Evolutionary conservation across 2,113 vertebrate species (phyloP).

Genomic region (Corythaixoides concolor): DNA sequence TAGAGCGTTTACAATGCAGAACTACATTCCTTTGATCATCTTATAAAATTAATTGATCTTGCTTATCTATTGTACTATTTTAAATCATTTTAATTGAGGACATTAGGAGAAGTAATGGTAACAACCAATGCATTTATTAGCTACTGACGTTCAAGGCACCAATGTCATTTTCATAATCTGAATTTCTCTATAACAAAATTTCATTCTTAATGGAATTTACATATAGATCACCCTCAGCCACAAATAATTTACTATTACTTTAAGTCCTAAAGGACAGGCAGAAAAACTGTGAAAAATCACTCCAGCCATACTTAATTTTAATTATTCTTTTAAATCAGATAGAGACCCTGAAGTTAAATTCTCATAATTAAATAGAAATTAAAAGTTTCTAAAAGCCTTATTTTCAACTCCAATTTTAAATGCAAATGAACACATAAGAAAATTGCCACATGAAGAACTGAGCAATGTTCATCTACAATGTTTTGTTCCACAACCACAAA

Average conservation of each 20-base stretch:
- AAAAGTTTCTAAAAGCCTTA: slow-evolving; percentile 84
- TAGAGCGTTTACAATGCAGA: slow-evolving; percentile 76
- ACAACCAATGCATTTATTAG: slow-evolving; percentile 82
- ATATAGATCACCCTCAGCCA: slow-evolving; percentile 85
- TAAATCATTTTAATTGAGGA: slow-evolving; percentile 87
- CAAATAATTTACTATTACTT: slow-evolving; percentile 89
- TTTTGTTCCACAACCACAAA: not conserved
- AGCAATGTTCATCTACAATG: not conserved
- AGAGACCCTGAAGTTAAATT: slow-evolving; percentile 85
- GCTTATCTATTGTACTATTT: slow-evolving; percentile 93
- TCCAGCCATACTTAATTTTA: slow-evolving; percentile 92
- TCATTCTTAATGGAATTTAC: slow-evolving; percentile 88
- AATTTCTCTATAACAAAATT: slow-evolving; percentile 81
- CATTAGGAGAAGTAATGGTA: slow-evolving; percentile 89
- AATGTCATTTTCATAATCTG: slow-evolving; percentile 84
- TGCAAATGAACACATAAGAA: slow-evolving; percentile 72
- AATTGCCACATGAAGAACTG: slow-evolving; percentile 34
- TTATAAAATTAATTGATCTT: slow-evolving; percentile 84
- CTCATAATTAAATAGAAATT: slow-evolving; percentile 86
- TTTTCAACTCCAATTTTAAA: slow-evolving; percentile 79
- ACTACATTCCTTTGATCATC: slow-evolving; percentile 85
- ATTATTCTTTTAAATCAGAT: slow-evolving; percentile 94
- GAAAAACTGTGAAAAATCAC: slow-evolving; percentile 82
- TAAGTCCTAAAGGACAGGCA: slow-evolving; percentile 84
- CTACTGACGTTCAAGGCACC: slow-evolving; percentile 72